A percentile compares a stretch with the other conserved stretches of the same genome.
phyloP scores from a whole-genome alignment of 2,797 vertebrate genomes.

The Peromyscus nudipes region DNA sequence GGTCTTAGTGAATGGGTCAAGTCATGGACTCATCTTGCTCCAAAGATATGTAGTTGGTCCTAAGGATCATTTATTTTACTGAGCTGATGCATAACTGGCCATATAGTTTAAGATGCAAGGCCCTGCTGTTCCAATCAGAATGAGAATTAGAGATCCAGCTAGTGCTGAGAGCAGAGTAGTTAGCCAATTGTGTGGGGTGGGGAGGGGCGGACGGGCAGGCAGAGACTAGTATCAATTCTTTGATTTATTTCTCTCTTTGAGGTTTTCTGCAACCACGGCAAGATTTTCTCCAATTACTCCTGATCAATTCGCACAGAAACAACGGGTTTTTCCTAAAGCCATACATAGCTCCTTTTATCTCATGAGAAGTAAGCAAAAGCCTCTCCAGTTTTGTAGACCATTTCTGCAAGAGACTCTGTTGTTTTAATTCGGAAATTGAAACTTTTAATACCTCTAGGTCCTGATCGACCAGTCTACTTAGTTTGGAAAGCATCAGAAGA shows the following conservation, averaged over 20 bases:
- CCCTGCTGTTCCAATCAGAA: not conserved
- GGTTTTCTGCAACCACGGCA: not conserved
- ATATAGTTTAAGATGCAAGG: not conserved
- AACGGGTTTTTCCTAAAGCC: not conserved
- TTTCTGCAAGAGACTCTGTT: not conserved
- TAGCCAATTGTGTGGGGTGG: not conserved
- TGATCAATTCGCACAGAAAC: not conserved
- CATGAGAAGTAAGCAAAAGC: not conserved
- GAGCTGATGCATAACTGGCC: not conserved
- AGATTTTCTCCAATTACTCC: not conserved
- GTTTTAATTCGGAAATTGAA: not conserved
- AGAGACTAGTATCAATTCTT: not conserved
- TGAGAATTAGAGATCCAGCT: not conserved
- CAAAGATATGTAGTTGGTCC: not conserved
- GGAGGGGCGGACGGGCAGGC: not conserved
- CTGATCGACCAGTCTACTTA: no score
- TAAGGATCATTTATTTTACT: not conserved
- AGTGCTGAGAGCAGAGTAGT: no score
- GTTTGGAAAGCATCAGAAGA: not conserved
- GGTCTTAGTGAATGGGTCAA: not conserved
- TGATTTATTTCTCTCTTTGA: not conserved
- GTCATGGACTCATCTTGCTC: not conserved
- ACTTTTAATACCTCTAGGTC: not conserved
- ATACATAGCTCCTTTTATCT: not conserved
- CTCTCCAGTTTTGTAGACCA: not conserved